These are phyloP conservation scores for Tinea trinotella DNA, from an alignment of 2,888 invertebrate genomes.

Conservation along the genomic window DNA sequence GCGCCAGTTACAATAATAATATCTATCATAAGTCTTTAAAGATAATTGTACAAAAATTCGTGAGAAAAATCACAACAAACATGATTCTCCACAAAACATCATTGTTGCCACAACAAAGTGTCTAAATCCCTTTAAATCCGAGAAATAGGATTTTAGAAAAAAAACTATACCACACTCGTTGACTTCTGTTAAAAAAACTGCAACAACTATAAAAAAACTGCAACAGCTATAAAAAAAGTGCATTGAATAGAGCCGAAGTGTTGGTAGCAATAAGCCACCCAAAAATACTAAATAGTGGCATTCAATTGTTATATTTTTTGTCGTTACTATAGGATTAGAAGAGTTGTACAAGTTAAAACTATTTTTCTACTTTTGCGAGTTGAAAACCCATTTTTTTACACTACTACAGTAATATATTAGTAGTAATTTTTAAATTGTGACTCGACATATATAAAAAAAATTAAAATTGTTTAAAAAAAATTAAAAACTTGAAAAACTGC, in stretches of 20 bases:
- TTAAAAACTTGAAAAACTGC: no score
- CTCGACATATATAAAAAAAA: no score
- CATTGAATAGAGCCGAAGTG: slow-evolving; percentile 41
- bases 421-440: no score
- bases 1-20: no score
- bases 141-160: slow-evolving; percentile 63
- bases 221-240: slow-evolving; percentile 49
- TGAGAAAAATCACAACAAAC: slow-evolving; percentile 58
- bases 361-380: no score
- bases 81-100: slow-evolving; percentile 53
- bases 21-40: neutral
- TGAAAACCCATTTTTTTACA: no score
- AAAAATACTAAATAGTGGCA: slow-evolving; percentile 55
- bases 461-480: no score
- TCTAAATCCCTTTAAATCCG: slow-evolving; percentile 70
- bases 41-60: slow-evolving; percentile 38
- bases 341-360: slow-evolving; percentile 28
- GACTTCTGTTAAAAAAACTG: slow-evolving; percentile 50
- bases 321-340: slow-evolving; percentile 35
- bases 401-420: no score
- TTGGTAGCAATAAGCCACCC: slow-evolving; percentile 40
- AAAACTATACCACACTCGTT: slow-evolving; percentile 47
- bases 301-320: neutral
- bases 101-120: slow-evolving; percentile 71
- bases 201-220: slow-evolving; percentile 49